phyloP scores from a whole-genome alignment of 2,113 vertebrate species.

The Myiozetetes cayanensis region DNA sequence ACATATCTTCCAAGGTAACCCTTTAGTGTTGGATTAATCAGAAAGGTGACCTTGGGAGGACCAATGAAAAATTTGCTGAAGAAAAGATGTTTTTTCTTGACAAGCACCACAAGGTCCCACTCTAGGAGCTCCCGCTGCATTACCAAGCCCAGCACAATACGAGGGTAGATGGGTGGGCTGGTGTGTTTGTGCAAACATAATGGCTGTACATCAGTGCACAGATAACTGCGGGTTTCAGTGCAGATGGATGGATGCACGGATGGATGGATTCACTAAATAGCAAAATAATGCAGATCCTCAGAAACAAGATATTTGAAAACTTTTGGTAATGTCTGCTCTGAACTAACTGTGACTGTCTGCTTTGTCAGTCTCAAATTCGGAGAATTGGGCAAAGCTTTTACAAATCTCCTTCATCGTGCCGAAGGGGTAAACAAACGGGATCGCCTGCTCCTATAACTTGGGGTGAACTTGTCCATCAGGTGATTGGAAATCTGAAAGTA shows the following conservation, averaged over 20 bases:
- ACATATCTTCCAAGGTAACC: neutral
- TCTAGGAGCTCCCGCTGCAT: neutral
- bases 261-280: neutral
- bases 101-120: neutral
- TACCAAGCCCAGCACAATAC: neutral
- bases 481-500: conserved; percentile 7
- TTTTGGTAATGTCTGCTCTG: neutral
- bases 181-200: neutral
- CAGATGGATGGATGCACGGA: neutral
- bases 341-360: neutral
- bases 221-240: neutral
- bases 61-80: neutral
- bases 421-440: conserved; percentile 24
- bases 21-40: conserved; percentile 19
- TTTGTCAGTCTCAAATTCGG: neutral
- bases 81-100: conserved; percentile 14
- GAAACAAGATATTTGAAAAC: neutral
- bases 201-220: neutral
- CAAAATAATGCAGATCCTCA: conserved; percentile 17
- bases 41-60: conserved; percentile 11
- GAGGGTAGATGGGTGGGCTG: neutral
- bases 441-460: neutral
- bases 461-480: conserved; percentile 8
- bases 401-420: neutral
- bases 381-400: conserved; percentile 22